phyloP scores from a whole-genome alignment of 2,888 invertebrate species.

The Gryllus longicercus region DNA sequence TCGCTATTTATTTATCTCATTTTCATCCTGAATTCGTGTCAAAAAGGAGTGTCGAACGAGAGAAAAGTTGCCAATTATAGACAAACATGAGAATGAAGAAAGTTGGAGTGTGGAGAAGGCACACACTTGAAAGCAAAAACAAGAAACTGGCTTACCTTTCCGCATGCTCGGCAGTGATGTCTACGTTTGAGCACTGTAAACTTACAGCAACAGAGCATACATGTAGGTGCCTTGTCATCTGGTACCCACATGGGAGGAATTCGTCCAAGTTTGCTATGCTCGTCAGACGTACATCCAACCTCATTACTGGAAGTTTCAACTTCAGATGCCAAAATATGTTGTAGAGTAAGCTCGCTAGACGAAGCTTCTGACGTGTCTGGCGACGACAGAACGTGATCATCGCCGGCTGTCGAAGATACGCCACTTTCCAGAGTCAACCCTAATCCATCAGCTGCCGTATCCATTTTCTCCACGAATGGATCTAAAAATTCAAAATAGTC shows the following conservation, averaged over 20 bases:
- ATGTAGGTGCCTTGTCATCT: slow-evolving; percentile 73
- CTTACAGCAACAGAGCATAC: slow-evolving; percentile 76
- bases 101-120: neutral
- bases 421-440: neutral
- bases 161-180: slow-evolving; percentile 81
- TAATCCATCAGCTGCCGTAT: too few relatives aligned
- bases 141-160: slow-evolving; percentile 54
- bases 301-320: neutral
- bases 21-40: too few relatives aligned
- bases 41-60: too few relatives aligned
- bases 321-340: slow-evolving; percentile 21
- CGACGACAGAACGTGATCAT: slow-evolving; percentile 12
- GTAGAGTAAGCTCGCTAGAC: slow-evolving; percentile 28
- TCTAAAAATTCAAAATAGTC: too few relatives aligned
- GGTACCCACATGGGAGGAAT: slow-evolving; percentile 84
- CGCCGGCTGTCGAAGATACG: neutral
- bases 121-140: neutral
- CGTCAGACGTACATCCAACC: slow-evolving; percentile 38
- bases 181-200: slow-evolving; percentile 79
- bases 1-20: too few relatives aligned
- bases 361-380: slow-evolving; percentile 31
- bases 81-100: too few relatives aligned
- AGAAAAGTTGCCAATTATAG: too few relatives aligned
- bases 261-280: slow-evolving; percentile 57
- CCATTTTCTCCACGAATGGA: too few relatives aligned